phyloP scores from a whole-genome alignment of 2,113 vertebrate genomes.

The Triplophysa siluroides region DNA sequence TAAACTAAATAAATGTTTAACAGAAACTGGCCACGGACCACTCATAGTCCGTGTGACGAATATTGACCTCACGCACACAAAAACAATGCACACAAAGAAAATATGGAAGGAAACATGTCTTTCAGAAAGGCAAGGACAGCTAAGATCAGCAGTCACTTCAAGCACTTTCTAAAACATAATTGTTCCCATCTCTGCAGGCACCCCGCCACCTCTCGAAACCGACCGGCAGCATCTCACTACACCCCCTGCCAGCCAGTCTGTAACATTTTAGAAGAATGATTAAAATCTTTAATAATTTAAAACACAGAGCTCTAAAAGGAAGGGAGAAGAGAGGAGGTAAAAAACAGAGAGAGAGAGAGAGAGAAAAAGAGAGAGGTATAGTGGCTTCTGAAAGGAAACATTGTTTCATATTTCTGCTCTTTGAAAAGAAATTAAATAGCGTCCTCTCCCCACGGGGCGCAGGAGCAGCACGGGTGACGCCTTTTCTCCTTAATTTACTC shows the following conservation, averaged over 20 bases:
- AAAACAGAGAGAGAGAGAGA: constrained; percentile 2
- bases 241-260: constrained; percentile 15
- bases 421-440: constrained; percentile 48
- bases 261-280: constrained; percentile 52
- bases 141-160: constrained; percentile 49
- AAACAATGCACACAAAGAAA: background rate
- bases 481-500: constrained; percentile 45
- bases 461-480: background rate
- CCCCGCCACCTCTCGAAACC: constrained; percentile 19
- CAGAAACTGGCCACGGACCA: background rate
- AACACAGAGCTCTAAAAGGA: constrained; percentile 40
- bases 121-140: constrained; percentile 47
- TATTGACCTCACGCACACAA: constrained; percentile 5
- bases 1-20: constrained; percentile 11
- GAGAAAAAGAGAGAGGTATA: constrained; percentile 18
- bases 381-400: constrained; percentile 40
- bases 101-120: background rate
- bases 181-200: constrained; percentile 20
- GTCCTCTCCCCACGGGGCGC: constrained; percentile 27
- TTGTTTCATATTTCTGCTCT: constrained; percentile 51
- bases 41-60: background rate
- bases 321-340: background rate
- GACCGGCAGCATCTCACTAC: constrained; percentile 19
- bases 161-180: constrained; percentile 44
- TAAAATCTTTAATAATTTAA: constrained; percentile 59